Evolutionary conservation across 2,888 invertebrate genomes (phyloP), one percentile per base, ranked within the genome.

Genomic region (Blomia tropicalis): DNA sequence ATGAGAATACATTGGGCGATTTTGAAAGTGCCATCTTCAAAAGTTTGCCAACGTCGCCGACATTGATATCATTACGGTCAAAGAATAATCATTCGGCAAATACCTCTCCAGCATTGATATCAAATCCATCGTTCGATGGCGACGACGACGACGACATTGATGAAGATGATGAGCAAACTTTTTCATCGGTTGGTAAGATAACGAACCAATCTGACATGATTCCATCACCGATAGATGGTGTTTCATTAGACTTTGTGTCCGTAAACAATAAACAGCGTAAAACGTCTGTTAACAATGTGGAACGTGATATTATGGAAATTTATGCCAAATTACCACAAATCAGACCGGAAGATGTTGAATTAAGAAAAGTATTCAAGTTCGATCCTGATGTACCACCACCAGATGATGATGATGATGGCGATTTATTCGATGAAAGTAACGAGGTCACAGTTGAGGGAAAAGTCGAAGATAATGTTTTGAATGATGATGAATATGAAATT

Each of bases 281-380:
- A 7, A 60, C 27, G 1, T n/a, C 5, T 23, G n/a, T 11, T 17
- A 59, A 31, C 11, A 77, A 78, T 17, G 77, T 79, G 23, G 79
- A 80, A 68, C 80, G 80, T 66, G 67, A 69, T 58, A 68, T 71
- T 29, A 69, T 70, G 43, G 70, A 71, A 64, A 82, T 83, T 63
- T 74, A 82, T 68, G 77, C 80, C 27, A 77, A 79, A 70, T 76
- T 85, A 69, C 84, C 84, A 54, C 82, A 83, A 1, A 72, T 85
- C 60, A 80, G 83, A 72, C 73, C 74, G 66, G 76, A 78, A 70
- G 73, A 76, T 70, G 77, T 82, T 70, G 72, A 77, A 61, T 73
- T 72, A 70, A 71, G 60, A 70, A 71, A 62, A 66, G 65, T 23
- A 51, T 31, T 32, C 54, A n/a, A 43, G 25, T 23, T 44, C 32